Conservation (phyloP, 2,888 invertebrate genomes). For the Troides aeacus region DNA sequence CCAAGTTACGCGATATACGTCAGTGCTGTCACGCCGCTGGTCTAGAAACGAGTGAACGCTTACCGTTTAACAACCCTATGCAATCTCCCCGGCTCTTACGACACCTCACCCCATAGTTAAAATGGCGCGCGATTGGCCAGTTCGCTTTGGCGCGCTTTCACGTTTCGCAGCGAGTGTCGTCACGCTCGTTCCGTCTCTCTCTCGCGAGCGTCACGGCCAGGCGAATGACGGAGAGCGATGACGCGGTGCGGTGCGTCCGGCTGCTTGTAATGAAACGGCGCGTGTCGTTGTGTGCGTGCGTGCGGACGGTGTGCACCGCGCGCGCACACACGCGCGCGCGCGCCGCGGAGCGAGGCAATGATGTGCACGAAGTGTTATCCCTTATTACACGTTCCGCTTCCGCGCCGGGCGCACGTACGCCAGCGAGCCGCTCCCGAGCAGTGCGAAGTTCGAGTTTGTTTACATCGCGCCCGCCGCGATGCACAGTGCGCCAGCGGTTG, state of each 20-base stretch:
- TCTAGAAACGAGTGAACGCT: conserved; percentile 72
- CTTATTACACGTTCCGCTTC: conserved; percentile 77
- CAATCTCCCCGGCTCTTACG: conserved; percentile 63
- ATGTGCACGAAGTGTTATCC: conserved; percentile 78
- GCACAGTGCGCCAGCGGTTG: conserved; percentile 73
- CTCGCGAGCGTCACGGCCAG: conserved; percentile 42
- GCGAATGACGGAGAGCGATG: conserved; percentile 65
- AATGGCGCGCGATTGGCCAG: conserved; percentile 53
- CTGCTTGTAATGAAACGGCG: conserved; percentile 78
- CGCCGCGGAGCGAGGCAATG: conserved; percentile 67
- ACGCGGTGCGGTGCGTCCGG: conserved; percentile 79
- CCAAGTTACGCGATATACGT: conserved; percentile 53
- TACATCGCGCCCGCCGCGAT: conserved; percentile 67
- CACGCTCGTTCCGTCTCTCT: conserved; percentile 50
- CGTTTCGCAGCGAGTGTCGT: conserved; percentile 49
- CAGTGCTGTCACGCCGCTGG: conserved; percentile 62
- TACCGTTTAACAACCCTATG: conserved; percentile 73
- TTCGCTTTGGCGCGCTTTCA: conserved; percentile 78
- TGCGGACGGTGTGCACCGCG: conserved; percentile 71
- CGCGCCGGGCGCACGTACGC: conserved; percentile 72
- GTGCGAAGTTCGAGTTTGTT: conserved; percentile 73
- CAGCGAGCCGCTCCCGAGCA: conserved; percentile 51
- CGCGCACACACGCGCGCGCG: conserved; percentile 50
- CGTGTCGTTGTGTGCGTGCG: conserved; percentile 60
- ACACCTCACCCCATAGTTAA: conserved; percentile 76